phyloP scores from a whole-genome alignment of 2,888 invertebrate species.

The Dione vanillae region DNA sequence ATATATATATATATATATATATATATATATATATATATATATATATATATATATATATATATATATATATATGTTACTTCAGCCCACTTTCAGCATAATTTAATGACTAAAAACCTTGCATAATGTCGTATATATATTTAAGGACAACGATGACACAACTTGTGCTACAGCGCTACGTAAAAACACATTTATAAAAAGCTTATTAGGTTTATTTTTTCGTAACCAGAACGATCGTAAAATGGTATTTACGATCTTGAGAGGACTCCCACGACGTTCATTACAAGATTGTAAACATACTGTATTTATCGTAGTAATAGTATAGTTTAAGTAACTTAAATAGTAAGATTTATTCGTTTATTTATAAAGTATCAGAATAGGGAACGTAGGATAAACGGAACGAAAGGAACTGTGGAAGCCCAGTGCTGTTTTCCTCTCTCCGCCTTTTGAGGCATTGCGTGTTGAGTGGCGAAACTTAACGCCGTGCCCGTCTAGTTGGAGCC shows the following conservation, averaged over 20 bases:
- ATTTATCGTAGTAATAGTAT: background rate
- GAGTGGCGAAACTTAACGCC: too few species aligned
- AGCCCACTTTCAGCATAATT: background rate
- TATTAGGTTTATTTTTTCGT: conserved; percentile 53
- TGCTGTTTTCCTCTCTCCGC: too few species aligned
- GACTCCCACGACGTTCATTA: conserved; percentile 56
- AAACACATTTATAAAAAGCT: conserved; percentile 42
- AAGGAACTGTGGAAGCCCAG: too few species aligned
- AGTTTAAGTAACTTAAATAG: background rate
- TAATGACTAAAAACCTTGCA: background rate
- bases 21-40: too few species aligned
- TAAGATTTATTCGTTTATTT: background rate
- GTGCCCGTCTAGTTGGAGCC: too few species aligned
- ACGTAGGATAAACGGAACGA: too few species aligned
- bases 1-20: too few species aligned
- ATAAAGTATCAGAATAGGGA: background rate
- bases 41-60: too few species aligned
- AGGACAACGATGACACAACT: conserved; percentile 50
- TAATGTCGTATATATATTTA: conserved; percentile 3
- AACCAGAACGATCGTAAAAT: conserved; percentile 54
- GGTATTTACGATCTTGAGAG: conserved; percentile 58
- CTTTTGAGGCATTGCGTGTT: too few species aligned
- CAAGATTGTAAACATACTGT: conserved; percentile 24
- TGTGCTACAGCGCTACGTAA: conserved; percentile 14
- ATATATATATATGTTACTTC: too few species aligned